These are phyloP conservation scores for Homalodisca vitripennis DNA, from an alignment of 1,140 invertebrate genomes.

Conservation along the genomic window DNA sequence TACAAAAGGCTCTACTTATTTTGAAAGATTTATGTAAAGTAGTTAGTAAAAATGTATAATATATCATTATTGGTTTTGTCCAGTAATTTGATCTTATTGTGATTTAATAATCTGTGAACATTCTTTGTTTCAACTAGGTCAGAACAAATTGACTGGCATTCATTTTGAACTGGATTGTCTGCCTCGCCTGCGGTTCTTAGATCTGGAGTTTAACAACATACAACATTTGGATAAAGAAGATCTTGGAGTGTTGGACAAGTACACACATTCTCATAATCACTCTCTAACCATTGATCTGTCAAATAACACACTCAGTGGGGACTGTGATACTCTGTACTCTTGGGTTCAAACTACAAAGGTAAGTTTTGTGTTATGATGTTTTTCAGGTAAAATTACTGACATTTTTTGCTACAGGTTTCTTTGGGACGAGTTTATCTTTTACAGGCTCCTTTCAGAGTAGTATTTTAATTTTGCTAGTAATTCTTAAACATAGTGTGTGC, in stretches of 20 bases:
- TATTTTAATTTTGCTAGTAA: no score
- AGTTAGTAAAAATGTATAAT: no score
- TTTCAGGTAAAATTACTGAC: no score
- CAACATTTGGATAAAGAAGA: slow-evolving; percentile 57
- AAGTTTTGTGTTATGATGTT: neutral
- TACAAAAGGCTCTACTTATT: no score
- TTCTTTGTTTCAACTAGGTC: slow-evolving; percentile 31
- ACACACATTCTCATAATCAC: slow-evolving; percentile 51
- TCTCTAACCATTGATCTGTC: slow-evolving; percentile 64
- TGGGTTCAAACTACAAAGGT: slow-evolving; percentile 62
- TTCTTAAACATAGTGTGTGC: no score
- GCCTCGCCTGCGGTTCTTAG: slow-evolving; percentile 63
- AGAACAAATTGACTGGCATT: slow-evolving; percentile 51
- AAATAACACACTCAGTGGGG: slow-evolving; percentile 67
- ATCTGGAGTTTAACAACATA: slow-evolving; percentile 70
- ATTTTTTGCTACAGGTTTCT: no score
- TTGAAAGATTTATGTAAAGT: no score
- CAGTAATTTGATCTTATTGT: no score
- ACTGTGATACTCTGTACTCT: slow-evolving; percentile 57
- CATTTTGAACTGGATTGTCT: slow-evolving; percentile 69
- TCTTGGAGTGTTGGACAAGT: slow-evolving; percentile 57
- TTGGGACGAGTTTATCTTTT: no score
- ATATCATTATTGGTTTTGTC: no score
- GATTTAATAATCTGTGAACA: no score
- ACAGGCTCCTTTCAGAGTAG: no score